Conservation (phyloP, 1,140 invertebrate species). For the Saccostrea glomerata region DNA sequence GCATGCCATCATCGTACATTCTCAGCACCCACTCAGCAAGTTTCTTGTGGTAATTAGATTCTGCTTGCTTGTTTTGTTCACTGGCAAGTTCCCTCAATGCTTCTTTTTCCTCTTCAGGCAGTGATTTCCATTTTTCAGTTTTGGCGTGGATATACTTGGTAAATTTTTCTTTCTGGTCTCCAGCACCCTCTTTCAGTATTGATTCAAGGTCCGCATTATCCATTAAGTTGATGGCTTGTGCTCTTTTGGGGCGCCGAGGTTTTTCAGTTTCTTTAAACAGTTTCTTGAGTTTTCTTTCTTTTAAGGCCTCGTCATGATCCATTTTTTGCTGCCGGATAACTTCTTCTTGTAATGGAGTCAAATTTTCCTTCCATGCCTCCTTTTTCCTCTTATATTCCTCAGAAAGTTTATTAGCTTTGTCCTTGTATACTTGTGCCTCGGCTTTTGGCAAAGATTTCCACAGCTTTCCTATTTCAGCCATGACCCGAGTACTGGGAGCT, state of each 20-base stretch:
- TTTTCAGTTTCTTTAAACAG: slow-evolving; percentile 12
- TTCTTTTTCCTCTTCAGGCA: neutral
- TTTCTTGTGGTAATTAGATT: neutral
- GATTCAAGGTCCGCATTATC: neutral
- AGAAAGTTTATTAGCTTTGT: neutral
- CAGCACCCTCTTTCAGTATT: neutral
- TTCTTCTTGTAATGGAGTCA: neutral
- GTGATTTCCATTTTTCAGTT: slow-evolving; percentile 1
- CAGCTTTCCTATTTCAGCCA: slow-evolving; percentile 3
- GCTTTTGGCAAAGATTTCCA: neutral
- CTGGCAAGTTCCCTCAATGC: neutral
- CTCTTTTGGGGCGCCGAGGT: neutral
- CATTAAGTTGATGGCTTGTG: neutral
- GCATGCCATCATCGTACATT: neutral
- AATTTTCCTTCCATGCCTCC: neutral
- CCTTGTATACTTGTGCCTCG: neutral
- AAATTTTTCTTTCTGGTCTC: neutral
- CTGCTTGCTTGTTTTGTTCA: neutral
- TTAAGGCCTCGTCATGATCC: neutral
- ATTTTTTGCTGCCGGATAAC: neutral
- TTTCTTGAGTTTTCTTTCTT: neutral
- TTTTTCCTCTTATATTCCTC: neutral
- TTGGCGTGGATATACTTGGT: neutral
- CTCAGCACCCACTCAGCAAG: neutral
- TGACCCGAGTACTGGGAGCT: neutral